Conservation (phyloP, 2,888 invertebrate species). For the Mimumesa dahlbomi region DNA sequence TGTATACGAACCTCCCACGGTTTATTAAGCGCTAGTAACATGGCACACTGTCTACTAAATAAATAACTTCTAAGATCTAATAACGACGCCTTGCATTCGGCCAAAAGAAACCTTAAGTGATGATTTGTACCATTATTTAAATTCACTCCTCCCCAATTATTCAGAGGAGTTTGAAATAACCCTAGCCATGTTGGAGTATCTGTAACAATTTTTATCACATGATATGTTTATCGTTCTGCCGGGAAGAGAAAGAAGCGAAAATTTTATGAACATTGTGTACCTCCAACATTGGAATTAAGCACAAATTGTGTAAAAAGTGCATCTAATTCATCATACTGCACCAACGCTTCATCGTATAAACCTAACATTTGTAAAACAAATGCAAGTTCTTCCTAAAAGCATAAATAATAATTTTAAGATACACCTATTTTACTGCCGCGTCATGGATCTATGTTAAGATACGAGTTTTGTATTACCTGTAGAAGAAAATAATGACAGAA, state of each 20-base stretch:
- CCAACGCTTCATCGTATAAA: slow-evolving; percentile 94
- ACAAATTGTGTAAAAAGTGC: slow-evolving; percentile 98
- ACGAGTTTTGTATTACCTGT: slow-evolving; percentile 85
- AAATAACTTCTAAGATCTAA: slow-evolving; percentile 96
- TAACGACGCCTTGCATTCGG: slow-evolving; percentile 84
- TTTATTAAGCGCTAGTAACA: slow-evolving; percentile 87
- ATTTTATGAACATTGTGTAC: slow-evolving; percentile 71
- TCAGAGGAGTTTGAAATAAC: slow-evolving; percentile 89
- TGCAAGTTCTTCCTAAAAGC: slow-evolving; percentile 93
- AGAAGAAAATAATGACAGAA: slow-evolving; percentile 97
- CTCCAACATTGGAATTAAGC: slow-evolving; percentile 93
- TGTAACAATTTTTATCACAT: slow-evolving; percentile 66
- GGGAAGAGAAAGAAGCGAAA: not conserved
- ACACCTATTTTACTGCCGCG: too few species aligned
- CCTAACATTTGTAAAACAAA: slow-evolving; percentile 97
- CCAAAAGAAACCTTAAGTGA: slow-evolving; percentile 79
- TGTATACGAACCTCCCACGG: slow-evolving; percentile 89
- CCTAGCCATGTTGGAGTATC: slow-evolving; percentile 93
- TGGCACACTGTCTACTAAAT: slow-evolving; percentile 94
- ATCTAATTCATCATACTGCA: slow-evolving; percentile 98
- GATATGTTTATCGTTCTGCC: not conserved
- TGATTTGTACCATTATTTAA: slow-evolving; percentile 84
- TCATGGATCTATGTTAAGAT: too few species aligned
- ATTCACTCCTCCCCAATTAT: slow-evolving; percentile 88
- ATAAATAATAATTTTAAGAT: slow-evolving; percentile 21